phyloP scores from a whole-genome alignment of 2,113 vertebrate genomes.

The Typhlomys cinereus region DNA sequence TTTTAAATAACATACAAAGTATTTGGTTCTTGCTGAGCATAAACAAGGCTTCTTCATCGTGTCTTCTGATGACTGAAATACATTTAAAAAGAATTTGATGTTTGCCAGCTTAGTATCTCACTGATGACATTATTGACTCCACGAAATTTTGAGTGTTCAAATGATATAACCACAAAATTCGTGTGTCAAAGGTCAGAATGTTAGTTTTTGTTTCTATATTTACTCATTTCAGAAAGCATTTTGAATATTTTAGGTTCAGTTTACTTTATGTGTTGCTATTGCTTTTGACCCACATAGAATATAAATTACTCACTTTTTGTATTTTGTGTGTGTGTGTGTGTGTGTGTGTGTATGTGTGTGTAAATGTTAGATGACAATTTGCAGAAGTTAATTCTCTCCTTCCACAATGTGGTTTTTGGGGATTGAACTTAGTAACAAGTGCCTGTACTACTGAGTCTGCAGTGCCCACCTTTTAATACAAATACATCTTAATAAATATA shows the following conservation, averaged over 20 bases:
- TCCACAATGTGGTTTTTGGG: no score
- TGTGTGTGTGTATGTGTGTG: no score
- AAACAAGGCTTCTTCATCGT: slow-evolving; percentile 26
- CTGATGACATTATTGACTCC: background rate
- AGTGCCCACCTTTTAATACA: no score
- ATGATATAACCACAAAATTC: background rate
- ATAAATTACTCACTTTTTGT: background rate
- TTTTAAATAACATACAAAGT: slow-evolving; percentile 49
- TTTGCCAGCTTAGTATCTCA: background rate
- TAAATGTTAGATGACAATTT: no score
- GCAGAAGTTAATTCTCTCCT: no score
- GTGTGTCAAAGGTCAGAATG: background rate
- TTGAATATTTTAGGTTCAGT: background rate
- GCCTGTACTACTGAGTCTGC: background rate
- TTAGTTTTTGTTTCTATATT: background rate
- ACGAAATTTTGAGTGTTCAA: background rate
- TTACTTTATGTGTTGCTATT: slow-evolving; percentile 16
- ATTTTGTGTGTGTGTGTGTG: no score
- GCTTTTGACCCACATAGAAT: background rate
- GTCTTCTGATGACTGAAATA: background rate
- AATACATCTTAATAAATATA: background rate
- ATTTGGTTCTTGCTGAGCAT: background rate
- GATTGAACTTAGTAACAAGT: no score
- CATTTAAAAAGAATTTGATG: slow-evolving; percentile 25
- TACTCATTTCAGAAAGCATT: slow-evolving; percentile 1